phyloP scores from a whole-genome alignment of 1,140 invertebrate genomes.

The Drosophila ohnishii region DNA sequence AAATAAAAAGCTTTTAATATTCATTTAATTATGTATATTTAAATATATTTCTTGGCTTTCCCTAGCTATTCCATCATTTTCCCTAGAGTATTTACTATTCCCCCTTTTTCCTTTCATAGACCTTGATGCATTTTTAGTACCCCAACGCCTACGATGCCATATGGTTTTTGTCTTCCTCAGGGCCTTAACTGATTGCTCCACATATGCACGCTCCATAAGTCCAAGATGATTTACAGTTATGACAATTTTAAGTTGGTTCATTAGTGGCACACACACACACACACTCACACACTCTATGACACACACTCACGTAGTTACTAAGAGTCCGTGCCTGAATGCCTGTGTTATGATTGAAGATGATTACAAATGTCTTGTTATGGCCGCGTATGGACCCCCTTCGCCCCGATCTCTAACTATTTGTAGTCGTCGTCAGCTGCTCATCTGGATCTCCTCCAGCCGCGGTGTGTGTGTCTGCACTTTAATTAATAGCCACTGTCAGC shows the following conservation, averaged over 20 bases:
- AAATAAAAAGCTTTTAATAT: background rate
- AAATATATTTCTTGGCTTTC: background rate
- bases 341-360: conserved; percentile 78
- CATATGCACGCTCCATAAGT: conserved; percentile 67
- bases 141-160: conserved; percentile 30
- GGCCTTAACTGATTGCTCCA: conserved; percentile 61
- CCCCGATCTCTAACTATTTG: conserved; percentile 41
- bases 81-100: background rate
- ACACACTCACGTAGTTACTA: conserved; percentile 1
- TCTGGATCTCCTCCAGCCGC: conserved; percentile 47
- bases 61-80: no score
- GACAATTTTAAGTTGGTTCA: conserved; percentile 80
- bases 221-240: conserved; percentile 78
- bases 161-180: conserved; percentile 9
- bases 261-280: conserved; percentile 53
- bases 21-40: no score
- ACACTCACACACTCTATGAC: no score
- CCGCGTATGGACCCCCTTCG: conserved; percentile 23
- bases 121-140: background rate
- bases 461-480: conserved; percentile 59
- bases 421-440: conserved; percentile 40
- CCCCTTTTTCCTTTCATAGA: background rate
- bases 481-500: conserved; percentile 78
- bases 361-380: conserved; percentile 79
- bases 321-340: conserved; percentile 47